phyloP scores from a whole-genome alignment of 1,140 invertebrate species.

The Trichonephila clavata region DNA sequence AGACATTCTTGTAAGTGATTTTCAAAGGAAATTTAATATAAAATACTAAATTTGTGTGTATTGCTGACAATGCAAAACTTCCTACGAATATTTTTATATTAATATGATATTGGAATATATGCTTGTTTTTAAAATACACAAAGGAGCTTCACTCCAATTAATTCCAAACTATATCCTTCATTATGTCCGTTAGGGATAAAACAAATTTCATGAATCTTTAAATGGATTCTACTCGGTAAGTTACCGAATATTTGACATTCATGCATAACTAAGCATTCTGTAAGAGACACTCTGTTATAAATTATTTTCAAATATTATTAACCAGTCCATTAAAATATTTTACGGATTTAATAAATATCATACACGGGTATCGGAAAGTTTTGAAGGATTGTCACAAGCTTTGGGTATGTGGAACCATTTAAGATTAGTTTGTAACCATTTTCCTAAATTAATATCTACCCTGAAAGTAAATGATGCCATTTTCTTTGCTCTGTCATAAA shows the following conservation, averaged over 20 bases:
- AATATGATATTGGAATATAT: too few relatives aligned
- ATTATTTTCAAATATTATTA: not conserved
- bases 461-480: slow-evolving; percentile 12
- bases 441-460: not conserved
- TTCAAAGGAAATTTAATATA: too few relatives aligned
- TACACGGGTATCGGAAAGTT: not conserved
- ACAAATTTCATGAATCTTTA: too few relatives aligned
- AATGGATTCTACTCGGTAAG: not conserved
- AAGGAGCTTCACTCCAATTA: too few relatives aligned
- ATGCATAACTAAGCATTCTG: not conserved
- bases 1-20: too few relatives aligned
- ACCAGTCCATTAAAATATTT: not conserved
- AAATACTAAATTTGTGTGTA: too few relatives aligned
- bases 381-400: not conserved
- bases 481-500: slow-evolving; percentile 12
- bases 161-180: too few relatives aligned
- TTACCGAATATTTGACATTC: not conserved
- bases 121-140: too few relatives aligned
- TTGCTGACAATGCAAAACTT: too few relatives aligned
- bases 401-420: not conserved
- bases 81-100: too few relatives aligned
- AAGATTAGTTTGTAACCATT: not conserved
- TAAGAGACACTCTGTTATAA: not conserved
- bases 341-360: not conserved
- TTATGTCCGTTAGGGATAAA: too few relatives aligned